Evolutionary conservation across 2,797 vertebrate genomes (phyloP).

Genomic region (Sebastes trivittatus): DNA sequence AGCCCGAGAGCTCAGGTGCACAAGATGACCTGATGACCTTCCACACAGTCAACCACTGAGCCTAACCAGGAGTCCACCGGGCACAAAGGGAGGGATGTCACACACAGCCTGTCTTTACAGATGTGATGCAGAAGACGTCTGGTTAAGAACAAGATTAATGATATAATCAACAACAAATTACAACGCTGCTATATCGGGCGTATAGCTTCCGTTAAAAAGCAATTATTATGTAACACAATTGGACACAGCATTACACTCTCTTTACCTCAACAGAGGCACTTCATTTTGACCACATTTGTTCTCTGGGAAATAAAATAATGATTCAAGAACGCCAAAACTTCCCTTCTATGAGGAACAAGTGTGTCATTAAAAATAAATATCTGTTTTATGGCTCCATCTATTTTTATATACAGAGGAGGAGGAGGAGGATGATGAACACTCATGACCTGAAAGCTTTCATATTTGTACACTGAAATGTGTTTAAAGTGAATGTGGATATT

Average conservation of each 20-base stretch:
- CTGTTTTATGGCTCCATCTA: constrained; percentile 21
- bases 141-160: constrained; percentile 48
- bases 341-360: constrained; percentile 17
- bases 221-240: constrained; percentile 53
- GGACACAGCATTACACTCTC: constrained; percentile 6
- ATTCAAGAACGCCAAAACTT: constrained; percentile 28
- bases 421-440: background rate
- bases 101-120: background rate
- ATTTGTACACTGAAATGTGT: background rate
- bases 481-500: background rate
- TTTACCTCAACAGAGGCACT: constrained; percentile 41
- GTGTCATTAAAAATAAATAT: constrained; percentile 56
- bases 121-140: constrained; percentile 17
- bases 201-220: constrained; percentile 31
- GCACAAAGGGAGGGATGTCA: background rate
- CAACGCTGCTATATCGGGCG: constrained; percentile 23
- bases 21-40: background rate
- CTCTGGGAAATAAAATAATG: constrained; percentile 24
- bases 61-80: background rate
- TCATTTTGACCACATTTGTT: constrained; percentile 46
- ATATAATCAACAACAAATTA: constrained; percentile 36
- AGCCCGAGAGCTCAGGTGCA: background rate
- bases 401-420: background rate
- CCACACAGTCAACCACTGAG: background rate
- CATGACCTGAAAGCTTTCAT: background rate